Evolutionary conservation across 2,113 vertebrate genomes (phyloP).

Genomic region (Prolemur simus): DNA sequence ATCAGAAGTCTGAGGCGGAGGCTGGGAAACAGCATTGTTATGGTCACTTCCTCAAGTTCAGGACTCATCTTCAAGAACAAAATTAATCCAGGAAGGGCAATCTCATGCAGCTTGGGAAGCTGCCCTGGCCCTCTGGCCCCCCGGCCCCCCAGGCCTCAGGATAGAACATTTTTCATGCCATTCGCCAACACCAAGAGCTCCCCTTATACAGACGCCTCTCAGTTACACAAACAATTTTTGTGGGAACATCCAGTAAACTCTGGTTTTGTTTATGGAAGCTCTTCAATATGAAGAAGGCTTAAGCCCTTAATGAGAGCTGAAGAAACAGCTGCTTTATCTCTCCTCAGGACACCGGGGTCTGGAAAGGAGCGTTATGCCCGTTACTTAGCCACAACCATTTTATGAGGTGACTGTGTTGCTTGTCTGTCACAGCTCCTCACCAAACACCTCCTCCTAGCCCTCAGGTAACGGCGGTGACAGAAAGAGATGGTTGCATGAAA

Average conservation of each 20-base stretch:
- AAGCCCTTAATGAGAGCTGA: conserved; percentile 70
- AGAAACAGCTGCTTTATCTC: conserved; percentile 75
- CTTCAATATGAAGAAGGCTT: conserved; percentile 78
- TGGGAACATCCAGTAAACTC: conserved; percentile 78
- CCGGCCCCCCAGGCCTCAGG: background rate
- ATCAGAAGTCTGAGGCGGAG: background rate
- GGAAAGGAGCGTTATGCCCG: background rate
- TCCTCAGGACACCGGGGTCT: conserved; percentile 31
- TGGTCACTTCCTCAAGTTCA: conserved; percentile 27
- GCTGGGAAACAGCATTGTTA: background rate
- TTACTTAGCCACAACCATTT: background rate
- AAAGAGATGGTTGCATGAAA: background rate
- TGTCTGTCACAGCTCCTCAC: background rate
- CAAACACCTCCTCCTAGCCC: background rate
- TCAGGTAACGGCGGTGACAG: background rate
- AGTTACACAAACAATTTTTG: conserved; percentile 73
- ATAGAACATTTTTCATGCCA: background rate
- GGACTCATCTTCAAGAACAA: conserved; percentile 34
- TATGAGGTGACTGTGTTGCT: background rate
- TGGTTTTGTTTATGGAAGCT: conserved; percentile 79
- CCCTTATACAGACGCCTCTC: background rate
- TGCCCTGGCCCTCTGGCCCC: background rate
- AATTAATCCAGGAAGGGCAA: conserved; percentile 37
- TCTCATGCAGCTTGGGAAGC: conserved; percentile 25
- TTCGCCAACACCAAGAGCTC: conserved; percentile 27